Evolutionary conservation across 2,888 invertebrate species (phyloP).

Genomic region (Philonicus albiceps): DNA sequence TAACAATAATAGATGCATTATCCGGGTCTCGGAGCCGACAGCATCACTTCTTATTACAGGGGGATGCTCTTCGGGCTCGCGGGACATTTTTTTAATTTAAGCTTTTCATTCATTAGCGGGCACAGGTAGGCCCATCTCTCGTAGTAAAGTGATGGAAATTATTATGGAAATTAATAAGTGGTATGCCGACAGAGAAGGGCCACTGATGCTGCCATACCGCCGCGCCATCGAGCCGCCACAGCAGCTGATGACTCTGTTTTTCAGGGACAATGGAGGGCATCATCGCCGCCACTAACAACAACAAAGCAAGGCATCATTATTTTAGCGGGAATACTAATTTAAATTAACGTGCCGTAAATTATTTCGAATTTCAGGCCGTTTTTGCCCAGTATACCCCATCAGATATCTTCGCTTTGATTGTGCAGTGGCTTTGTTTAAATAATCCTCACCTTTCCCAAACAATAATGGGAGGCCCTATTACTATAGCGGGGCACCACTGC

Average conservation of each 20-base stretch:
- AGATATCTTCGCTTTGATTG: background rate
- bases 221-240: background rate
- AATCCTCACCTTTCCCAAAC: background rate
- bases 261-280: background rate
- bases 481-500: background rate
- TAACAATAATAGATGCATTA: constrained; percentile 36
- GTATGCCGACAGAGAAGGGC: background rate
- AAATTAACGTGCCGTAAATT: constrained; percentile 38
- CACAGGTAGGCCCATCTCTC: background rate
- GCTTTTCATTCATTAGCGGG: constrained; percentile 27
- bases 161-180: constrained; percentile 34
- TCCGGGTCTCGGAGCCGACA: background rate
- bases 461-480: background rate
- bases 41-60: constrained; percentile 1
- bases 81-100: constrained; percentile 31
- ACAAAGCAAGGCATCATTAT: constrained; percentile 23
- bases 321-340: constrained; percentile 14
- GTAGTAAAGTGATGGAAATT: constrained; percentile 16
- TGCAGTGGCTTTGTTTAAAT: background rate
- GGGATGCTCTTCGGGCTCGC: background rate
- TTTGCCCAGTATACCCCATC: background rate
- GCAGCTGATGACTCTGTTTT: constrained; percentile 20
- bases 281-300: background rate
- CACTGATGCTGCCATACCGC: background rate
- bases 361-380: constrained; percentile 36